A percentile compares a stretch with the other conserved stretches of the same genome.
Conservation (phyloP, 2,888 invertebrate genomes). For the Fragum fragum region DNA sequence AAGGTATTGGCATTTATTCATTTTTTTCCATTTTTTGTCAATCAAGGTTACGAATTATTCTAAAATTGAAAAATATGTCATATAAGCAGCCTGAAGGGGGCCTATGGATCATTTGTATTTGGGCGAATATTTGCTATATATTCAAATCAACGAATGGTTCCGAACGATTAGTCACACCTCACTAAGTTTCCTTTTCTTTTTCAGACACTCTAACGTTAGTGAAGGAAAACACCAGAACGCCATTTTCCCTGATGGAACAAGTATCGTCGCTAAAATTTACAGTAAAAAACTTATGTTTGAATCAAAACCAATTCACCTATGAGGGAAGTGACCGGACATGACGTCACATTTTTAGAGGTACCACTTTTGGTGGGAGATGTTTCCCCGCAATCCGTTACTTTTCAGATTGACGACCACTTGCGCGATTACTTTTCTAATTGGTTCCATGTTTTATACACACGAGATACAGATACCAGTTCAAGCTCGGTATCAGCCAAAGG, state of each 20-base stretch:
- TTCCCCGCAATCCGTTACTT: conserved; percentile 29
- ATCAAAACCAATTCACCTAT: not conserved
- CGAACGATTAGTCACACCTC: too few species aligned
- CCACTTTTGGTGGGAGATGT: conserved; percentile 24
- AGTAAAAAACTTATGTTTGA: not conserved
- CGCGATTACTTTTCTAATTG: conserved; percentile 8
- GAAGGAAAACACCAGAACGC: too few species aligned
- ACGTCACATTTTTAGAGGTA: not conserved
- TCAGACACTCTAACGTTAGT: too few species aligned
- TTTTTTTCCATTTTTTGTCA: too few species aligned
- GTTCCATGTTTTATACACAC: conserved; percentile 14
- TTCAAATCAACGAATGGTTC: too few species aligned
- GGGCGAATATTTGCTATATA: too few species aligned
- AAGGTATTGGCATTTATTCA: too few species aligned
- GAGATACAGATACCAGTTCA: not conserved
- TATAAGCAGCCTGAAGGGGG: too few species aligned
- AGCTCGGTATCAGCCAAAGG: conserved; percentile 1
- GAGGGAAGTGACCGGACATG: conserved; percentile 3
- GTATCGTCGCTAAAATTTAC: not conserved
- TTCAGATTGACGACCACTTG: conserved; percentile 17
- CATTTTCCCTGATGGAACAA: not conserved
- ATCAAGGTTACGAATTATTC: too few species aligned
- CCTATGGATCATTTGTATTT: too few species aligned
- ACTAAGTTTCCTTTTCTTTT: too few species aligned
- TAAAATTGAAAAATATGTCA: too few species aligned